phyloP scores from a whole-genome alignment of 2,797 vertebrate genomes.

The Pseudochirops cupreus region DNA sequence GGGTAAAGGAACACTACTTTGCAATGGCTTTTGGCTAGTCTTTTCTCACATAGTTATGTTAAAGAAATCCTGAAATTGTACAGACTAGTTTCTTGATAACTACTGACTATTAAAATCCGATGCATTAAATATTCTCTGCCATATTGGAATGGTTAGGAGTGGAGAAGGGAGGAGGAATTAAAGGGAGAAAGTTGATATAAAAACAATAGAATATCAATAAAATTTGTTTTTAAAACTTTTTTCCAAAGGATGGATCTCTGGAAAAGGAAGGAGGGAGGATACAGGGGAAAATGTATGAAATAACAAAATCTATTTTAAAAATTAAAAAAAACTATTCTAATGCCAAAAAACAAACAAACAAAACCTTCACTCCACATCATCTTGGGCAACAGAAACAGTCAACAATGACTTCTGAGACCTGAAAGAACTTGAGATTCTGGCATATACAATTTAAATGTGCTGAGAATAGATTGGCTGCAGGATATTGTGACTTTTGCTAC shows the following conservation, averaged over 20 bases:
- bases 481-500: not conserved
- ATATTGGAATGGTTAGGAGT: not conserved
- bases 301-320: not conserved
- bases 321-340: not conserved
- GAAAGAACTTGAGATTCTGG: not conserved
- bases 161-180: not conserved
- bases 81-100: not conserved
- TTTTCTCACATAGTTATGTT: not conserved
- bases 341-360: not conserved
- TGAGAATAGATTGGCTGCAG: not conserved
- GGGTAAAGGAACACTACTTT: not conserved
- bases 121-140: not conserved
- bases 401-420: not conserved
- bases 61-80: constrained; percentile 14
- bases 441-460: not conserved
- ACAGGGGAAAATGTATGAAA: not conserved
- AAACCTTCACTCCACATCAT: not conserved
- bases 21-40: not conserved
- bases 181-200: not conserved
- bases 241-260: not conserved
- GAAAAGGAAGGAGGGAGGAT: not conserved
- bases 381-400: not conserved
- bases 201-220: not conserved
- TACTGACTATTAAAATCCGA: not conserved
- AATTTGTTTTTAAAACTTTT: not conserved